Percentiles rank a stretch among this genome's conserved stretches.
phyloP scores from a whole-genome alignment of 2,113 vertebrate genomes.

The Stigmatopora argus region DNA sequence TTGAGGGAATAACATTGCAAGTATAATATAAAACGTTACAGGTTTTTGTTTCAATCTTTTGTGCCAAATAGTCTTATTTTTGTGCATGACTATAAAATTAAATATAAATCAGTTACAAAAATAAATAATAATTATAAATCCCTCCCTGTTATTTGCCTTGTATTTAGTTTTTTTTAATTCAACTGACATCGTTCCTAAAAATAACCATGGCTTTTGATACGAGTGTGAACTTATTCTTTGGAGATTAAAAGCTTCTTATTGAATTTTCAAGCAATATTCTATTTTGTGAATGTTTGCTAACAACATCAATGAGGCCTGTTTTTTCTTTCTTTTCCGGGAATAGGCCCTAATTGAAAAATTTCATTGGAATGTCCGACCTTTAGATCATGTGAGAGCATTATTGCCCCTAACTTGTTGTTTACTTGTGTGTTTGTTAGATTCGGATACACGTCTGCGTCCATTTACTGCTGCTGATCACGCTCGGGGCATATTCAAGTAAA shows the following conservation, averaged over 20 bases:
- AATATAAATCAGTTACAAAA: too few relatives aligned
- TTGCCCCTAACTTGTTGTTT: not conserved
- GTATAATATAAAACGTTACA: too few relatives aligned
- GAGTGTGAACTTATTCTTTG: not conserved
- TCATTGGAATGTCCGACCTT: not conserved
- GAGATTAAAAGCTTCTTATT: not conserved
- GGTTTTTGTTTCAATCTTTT: too few relatives aligned
- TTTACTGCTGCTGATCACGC: slow-evolving; percentile 72
- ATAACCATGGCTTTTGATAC: not conserved
- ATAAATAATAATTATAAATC: too few relatives aligned
- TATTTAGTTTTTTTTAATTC: too few relatives aligned
- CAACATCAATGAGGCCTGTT: not conserved
- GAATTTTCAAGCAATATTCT: not conserved
- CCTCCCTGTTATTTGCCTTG: too few relatives aligned
- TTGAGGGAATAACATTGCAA: too few relatives aligned
- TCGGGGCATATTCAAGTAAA: slow-evolving; percentile 69
- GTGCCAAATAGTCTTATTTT: too few relatives aligned
- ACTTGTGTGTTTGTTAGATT: slow-evolving; percentile 57
- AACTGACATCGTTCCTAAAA: not conserved
- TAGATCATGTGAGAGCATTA: not conserved
- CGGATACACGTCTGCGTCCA: slow-evolving; percentile 76
- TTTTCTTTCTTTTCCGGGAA: not conserved
- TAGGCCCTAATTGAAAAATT: not conserved
- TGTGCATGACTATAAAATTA: too few relatives aligned
- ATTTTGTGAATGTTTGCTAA: not conserved